Evolutionary conservation across 2,888 invertebrate genomes (phyloP).

Genomic region (Galeopsomyia nigrocyanea): DNA sequence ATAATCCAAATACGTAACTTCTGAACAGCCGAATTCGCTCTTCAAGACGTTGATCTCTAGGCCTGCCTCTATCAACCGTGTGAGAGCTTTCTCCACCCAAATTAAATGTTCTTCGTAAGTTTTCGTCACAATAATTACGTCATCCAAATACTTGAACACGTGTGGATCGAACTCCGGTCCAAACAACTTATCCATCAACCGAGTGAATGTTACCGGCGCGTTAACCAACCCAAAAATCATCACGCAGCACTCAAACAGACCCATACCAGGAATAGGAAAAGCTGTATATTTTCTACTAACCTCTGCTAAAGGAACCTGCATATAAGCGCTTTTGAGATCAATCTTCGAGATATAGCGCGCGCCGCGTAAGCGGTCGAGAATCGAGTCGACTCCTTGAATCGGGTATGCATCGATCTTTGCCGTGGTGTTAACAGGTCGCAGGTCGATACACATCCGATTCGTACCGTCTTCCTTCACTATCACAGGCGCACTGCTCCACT

Average conservation of each 20-base stretch:
- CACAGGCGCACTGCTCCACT: too few species aligned
- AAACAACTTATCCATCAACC: neutral
- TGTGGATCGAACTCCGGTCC: neutral
- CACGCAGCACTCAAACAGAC: neutral
- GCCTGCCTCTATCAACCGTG: neutral
- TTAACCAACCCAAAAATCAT: neutral
- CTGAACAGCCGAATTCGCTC: neutral
- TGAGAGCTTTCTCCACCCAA: neutral
- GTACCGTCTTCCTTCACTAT: too few species aligned
- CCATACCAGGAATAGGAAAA: neutral
- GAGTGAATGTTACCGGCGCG: neutral
- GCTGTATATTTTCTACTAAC: neutral
- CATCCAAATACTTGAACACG: neutral
- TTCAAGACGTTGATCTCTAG: neutral
- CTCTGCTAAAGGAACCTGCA: too few species aligned
- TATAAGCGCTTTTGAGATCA: too few species aligned
- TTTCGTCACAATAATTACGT: neutral
- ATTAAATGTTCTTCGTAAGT: too few species aligned
- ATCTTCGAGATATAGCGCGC: too few species aligned
- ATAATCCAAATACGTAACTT: too few species aligned
- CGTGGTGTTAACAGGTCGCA: too few species aligned
- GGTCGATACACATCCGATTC: too few species aligned
- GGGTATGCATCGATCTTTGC: too few species aligned
- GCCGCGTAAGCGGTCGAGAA: too few species aligned
- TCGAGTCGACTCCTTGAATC: too few species aligned